phyloP scores from a whole-genome alignment of 2,888 invertebrate genomes.

The Noctua comes region DNA sequence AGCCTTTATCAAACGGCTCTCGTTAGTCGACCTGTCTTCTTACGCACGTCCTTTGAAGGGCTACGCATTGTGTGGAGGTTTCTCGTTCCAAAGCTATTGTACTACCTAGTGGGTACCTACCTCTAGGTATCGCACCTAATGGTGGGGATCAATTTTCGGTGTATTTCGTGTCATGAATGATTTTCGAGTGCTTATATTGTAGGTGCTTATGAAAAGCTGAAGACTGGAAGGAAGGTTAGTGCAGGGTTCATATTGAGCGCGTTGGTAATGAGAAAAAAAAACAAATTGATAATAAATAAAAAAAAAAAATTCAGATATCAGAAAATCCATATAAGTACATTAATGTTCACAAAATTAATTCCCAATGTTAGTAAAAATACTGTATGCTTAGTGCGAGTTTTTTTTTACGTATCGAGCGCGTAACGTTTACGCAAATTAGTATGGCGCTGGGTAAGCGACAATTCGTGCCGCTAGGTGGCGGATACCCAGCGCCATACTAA shows the following conservation, averaged over 20 bases:
- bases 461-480: too few species aligned
- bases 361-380: too few species aligned
- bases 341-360: too few species aligned
- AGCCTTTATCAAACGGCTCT: conserved; percentile 42
- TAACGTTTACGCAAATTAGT: too few species aligned
- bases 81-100: conserved; percentile 25
- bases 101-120: background rate
- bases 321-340: too few species aligned
- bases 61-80: conserved; percentile 8
- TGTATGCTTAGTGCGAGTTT: too few species aligned
- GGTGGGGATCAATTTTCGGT: conserved; percentile 23
- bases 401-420: too few species aligned
- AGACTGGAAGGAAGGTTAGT: background rate
- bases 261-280: background rate
- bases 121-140: conserved; percentile 21
- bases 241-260: background rate
- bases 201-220: background rate
- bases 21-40: conserved; percentile 45
- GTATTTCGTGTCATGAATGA: background rate
- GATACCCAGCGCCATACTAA: too few species aligned
- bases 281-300: too few species aligned
- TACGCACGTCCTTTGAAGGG: conserved; percentile 25
- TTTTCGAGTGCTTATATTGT: conserved; percentile 8
- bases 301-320: too few species aligned
- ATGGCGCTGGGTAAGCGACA: too few species aligned